A percentile compares a stretch with the other conserved stretches of the same genome.
Evolutionary conservation across 2,888 invertebrate species (phyloP).

Genomic region (Acanthosoma haemorrhoidale): DNA sequence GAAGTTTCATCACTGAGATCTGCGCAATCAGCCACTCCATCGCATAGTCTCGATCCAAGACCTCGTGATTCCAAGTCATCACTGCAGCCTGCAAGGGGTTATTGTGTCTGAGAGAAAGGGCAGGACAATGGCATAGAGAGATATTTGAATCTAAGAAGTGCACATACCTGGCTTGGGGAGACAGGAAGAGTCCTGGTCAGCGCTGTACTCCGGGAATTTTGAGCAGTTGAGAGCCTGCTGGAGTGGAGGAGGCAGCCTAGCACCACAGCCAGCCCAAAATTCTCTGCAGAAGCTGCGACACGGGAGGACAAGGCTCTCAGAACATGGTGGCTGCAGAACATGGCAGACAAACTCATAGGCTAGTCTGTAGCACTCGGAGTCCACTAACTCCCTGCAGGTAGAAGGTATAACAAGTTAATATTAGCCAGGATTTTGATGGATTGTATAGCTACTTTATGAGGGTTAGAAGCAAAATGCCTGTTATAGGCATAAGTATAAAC

Average conservation of each 20-base stretch:
- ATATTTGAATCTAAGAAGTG: not conserved
- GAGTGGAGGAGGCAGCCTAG: constrained; percentile 64
- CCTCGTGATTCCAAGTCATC: constrained; percentile 68
- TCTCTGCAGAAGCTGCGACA: constrained; percentile 80
- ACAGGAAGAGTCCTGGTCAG: constrained; percentile 59
- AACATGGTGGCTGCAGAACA: constrained; percentile 74
- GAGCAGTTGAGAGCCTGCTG: constrained; percentile 70
- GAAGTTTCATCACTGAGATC: constrained; percentile 74
- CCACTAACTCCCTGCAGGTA: constrained; percentile 65
- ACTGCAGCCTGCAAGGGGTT: constrained; percentile 58
- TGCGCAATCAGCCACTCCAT: constrained; percentile 79
- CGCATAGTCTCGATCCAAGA: constrained; percentile 71
- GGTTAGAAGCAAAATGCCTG: no score
- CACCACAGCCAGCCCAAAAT: constrained; percentile 77
- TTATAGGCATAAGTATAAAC: no score
- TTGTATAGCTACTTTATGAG: no score
- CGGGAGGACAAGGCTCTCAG: constrained; percentile 54
- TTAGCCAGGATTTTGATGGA: no score
- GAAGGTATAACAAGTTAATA: no score
- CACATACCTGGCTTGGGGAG: constrained; percentile 65
- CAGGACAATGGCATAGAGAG: not conserved
- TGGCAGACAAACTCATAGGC: constrained; percentile 87
- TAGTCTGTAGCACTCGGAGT: constrained; percentile 81
- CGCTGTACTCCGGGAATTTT: constrained; percentile 71
- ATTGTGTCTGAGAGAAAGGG: no score